Evolutionary conservation across 2,797 vertebrate genomes (phyloP), one percentile per base, ranked within the genome.

Genomic region (Microctenopoma stevenorrisi): DNA sequence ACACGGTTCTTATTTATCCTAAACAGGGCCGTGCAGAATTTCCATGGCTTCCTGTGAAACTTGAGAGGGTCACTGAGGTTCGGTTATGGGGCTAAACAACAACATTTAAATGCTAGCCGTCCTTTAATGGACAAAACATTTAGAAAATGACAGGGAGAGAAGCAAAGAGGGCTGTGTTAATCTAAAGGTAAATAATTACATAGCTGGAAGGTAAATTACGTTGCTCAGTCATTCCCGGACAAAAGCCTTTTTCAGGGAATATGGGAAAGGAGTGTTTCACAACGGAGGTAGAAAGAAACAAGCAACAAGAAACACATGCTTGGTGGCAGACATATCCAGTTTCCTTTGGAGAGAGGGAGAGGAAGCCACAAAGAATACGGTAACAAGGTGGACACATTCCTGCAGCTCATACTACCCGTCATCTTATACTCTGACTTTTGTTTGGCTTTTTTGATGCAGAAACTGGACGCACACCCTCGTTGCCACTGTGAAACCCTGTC

Each of bases 351-450:
- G 68, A 68, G 72, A 69, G 18, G 38, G 63, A 68, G 67, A 60
- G 60, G 69, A 81, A 73, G 80, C 70, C 64, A 80, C 77, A 76
- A 80, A 86, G 83, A 87, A 67, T 40, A 64, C 82, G 74, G 79
- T 71, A 79, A 91, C 85, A 84, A 90, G 87, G 82, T 82, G 83
- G 86, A 90, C 88, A 87, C 86, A 90, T 88, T 91, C 89, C 88
- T 89, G 4, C 42, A 74, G 71, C 83, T 89, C 76, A 82, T 58
- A 78, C 72, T 77, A 70, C 78, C 84, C 9, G 89, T 85, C 84
- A 88, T 73, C 65, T 71, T 83, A 89, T 79, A 84, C 81, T 9
- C 1, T 9, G 8, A 86, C 84, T 86, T 88, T 89, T 89, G 85
- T 86, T 81, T 73, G 10, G 64, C 57, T 74, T 74, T 86, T 87